Evolutionary conservation across 2,797 vertebrate genomes (phyloP).

Genomic region (Enteromius mattozi): DNA sequence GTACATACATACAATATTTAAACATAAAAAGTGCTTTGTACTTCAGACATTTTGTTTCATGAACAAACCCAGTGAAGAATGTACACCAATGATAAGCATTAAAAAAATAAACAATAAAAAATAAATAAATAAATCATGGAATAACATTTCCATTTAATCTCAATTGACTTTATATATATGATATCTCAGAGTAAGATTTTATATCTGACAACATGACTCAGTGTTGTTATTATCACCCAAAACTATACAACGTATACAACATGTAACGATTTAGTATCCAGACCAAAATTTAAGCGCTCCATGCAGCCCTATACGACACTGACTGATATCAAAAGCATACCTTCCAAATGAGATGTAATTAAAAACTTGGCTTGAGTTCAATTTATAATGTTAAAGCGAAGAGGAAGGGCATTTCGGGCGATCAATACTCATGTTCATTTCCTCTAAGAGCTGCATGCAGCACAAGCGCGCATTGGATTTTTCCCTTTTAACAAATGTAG

Average conservation of each 20-base stretch:
- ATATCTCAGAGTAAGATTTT: not conserved
- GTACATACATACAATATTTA: not conserved
- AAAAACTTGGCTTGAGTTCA: constrained; percentile 36
- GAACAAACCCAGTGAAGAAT: not conserved
- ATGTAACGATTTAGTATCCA: not conserved
- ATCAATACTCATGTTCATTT: constrained; percentile 40
- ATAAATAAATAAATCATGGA: not conserved
- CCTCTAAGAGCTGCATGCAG: constrained; percentile 2
- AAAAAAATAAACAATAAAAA: not conserved
- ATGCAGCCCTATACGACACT: constrained; percentile 8
- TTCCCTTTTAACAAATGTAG: constrained; percentile 39
- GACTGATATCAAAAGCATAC: constrained; percentile 36
- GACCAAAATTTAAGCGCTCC: not conserved
- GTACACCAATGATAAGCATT: not conserved
- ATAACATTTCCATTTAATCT: not conserved
- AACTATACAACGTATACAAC: not conserved
- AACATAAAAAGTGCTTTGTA: not conserved
- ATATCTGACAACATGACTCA: not conserved
- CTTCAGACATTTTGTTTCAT: not conserved
- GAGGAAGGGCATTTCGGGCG: constrained; percentile 25
- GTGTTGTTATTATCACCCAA: not conserved
- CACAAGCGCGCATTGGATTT: constrained; percentile 26
- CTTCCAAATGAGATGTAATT: constrained; percentile 45
- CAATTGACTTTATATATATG: not conserved
- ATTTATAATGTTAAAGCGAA: constrained; percentile 30